phyloP scores from a whole-genome alignment of 2,888 invertebrate species.

The Notodromas monacha region DNA sequence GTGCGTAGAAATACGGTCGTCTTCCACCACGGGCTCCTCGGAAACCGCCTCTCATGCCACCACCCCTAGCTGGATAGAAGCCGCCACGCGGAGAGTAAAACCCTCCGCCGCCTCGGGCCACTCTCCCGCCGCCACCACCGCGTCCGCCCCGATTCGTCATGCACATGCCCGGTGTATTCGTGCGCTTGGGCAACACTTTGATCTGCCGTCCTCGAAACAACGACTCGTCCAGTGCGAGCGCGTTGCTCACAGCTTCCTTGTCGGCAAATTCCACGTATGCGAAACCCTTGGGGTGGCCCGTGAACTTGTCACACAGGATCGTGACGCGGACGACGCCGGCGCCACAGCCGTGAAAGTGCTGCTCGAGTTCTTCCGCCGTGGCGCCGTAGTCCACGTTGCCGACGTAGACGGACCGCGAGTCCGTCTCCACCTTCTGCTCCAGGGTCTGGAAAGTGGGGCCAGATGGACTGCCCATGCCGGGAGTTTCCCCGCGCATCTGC shows the following conservation, averaged over 20 bases:
- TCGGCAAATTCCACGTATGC: slow-evolving; percentile 97
- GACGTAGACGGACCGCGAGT: slow-evolving; percentile 77
- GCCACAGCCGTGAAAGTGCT: slow-evolving; percentile 97
- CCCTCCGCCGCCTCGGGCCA: too few species aligned
- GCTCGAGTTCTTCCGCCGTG: slow-evolving; percentile 88
- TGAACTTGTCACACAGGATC: slow-evolving; percentile 91
- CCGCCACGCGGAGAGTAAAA: too few species aligned
- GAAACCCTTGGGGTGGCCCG: slow-evolving; percentile 97
- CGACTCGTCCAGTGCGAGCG: slow-evolving; percentile 91
- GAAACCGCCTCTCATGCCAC: too few species aligned
- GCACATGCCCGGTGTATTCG: slow-evolving; percentile 84
- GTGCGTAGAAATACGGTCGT: too few species aligned
- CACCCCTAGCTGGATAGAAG: too few species aligned
- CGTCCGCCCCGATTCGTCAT: slow-evolving; percentile 46
- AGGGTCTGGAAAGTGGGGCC: slow-evolving; percentile 41
- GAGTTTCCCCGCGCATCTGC: too few species aligned
- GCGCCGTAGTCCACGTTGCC: slow-evolving; percentile 89
- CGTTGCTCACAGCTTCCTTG: slow-evolving; percentile 83
- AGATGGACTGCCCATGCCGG: slow-evolving; percentile 42
- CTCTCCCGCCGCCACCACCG: slow-evolving; percentile 8
- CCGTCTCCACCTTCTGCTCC: slow-evolving; percentile 92
- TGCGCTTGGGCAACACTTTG: slow-evolving; percentile 89
- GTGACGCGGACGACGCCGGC: slow-evolving; percentile 95
- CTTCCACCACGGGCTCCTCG: too few species aligned
- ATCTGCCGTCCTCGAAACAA: slow-evolving; percentile 91